Evolutionary conservation across 2,888 invertebrate genomes (phyloP).

Genomic region (Tortrix viridana): DNA sequence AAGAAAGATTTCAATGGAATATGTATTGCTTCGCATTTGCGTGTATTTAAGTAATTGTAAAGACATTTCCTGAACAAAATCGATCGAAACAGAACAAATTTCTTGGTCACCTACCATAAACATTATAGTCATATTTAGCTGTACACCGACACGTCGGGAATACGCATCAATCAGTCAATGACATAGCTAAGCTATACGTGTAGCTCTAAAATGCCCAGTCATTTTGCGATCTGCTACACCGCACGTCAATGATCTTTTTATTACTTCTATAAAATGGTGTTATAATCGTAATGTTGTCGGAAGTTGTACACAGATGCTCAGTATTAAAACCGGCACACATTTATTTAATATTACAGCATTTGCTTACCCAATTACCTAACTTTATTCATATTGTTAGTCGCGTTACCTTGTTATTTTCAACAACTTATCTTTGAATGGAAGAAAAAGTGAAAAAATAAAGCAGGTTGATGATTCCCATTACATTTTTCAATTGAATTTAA

Average conservation of each 20-base stretch:
- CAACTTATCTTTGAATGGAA: not conserved
- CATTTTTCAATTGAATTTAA: slow-evolving; percentile 21
- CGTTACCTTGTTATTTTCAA: not conserved
- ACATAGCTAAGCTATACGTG: slow-evolving; percentile 10
- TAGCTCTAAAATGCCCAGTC: slow-evolving; percentile 21
- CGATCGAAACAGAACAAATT: not conserved
- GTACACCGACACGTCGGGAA: slow-evolving; percentile 3
- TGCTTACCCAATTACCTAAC: no score
- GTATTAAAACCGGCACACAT: no score
- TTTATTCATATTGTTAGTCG: no score
- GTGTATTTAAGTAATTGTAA: no score
- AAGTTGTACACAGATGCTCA: not conserved
- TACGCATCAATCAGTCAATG: slow-evolving; percentile 25
- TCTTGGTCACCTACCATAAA: not conserved
- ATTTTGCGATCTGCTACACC: slow-evolving; percentile 16
- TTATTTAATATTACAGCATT: no score
- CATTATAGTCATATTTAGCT: not conserved
- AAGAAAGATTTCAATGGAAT: no score
- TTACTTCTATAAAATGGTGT: slow-evolving; percentile 17
- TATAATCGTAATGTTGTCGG: slow-evolving; percentile 8
- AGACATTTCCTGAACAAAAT: not conserved
- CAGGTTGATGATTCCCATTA: not conserved
- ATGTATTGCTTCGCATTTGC: no score
- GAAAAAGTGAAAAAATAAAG: no score
- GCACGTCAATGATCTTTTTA: slow-evolving; percentile 6